A percentile compares a stretch with the other conserved stretches of the same genome.
These are phyloP conservation scores for Andinoacara biseriatus DNA, from an alignment of 2,113 vertebrate species.

Conservation along the genomic window DNA sequence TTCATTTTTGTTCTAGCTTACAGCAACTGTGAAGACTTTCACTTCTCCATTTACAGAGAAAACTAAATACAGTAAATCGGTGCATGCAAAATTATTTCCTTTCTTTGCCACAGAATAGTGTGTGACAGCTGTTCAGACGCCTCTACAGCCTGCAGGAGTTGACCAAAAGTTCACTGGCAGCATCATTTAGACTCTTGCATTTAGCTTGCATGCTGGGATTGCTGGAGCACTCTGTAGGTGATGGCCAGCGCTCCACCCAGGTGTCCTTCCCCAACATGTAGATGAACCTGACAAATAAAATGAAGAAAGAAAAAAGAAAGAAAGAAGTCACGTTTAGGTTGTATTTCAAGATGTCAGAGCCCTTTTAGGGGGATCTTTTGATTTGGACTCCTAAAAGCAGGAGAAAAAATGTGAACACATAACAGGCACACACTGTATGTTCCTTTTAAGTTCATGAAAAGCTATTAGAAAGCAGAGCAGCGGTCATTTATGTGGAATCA, in stretches of 20 bases:
- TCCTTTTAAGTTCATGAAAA: background rate
- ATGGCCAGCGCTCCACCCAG: slow-evolving; percentile 80
- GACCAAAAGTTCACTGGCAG: slow-evolving; percentile 39
- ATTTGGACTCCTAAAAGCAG: too few relatives aligned
- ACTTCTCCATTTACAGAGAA: background rate
- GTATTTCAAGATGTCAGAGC: background rate
- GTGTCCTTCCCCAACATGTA: slow-evolving; percentile 77
- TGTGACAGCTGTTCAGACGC: too few relatives aligned
- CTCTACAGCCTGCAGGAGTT: slow-evolving; percentile 59
- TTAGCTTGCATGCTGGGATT: slow-evolving; percentile 30
- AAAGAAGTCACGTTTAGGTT: background rate
- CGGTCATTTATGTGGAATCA: background rate
- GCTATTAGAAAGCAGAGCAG: background rate
- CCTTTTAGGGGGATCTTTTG: background rate
- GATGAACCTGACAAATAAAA: slow-evolving; percentile 53
- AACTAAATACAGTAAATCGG: background rate
- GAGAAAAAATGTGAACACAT: background rate
- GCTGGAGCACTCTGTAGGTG: slow-evolving; percentile 58
- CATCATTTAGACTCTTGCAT: slow-evolving; percentile 53
- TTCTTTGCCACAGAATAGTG: background rate
- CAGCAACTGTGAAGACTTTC: background rate
- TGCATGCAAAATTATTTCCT: background rate
- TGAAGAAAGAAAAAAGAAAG: background rate
- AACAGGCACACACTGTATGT: background rate
- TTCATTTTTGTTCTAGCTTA: background rate